Evolutionary conservation across 2,888 invertebrate species (phyloP), one percentile per base, ranked within the genome.

Genomic region (Diaperis boleti): DNA sequence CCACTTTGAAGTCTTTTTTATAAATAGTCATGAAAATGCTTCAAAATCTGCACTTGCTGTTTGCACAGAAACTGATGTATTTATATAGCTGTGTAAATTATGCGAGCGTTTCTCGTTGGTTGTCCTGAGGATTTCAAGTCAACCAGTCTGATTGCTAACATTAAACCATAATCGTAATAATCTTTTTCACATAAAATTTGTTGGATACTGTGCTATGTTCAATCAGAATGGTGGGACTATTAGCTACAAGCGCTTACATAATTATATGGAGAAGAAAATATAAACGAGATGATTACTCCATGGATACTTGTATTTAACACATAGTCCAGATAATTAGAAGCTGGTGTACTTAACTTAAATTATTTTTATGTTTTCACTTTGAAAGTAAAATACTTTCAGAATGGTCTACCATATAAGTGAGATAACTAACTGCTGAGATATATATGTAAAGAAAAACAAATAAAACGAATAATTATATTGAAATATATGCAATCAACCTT

Each of bases 161-260:
- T 22, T 22, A 44, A 44, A 22, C 22, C 10, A 26, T 44, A 20
- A 26, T 44, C 11, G 22, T 22, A 22, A 44, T 44, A 44, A 44
- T 44, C 26, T 22, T 44, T 26, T 26, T 20, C 26, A 10, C 44
- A 20, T 44, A 26, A 44, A 39, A 39, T 44, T 26, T 22, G 44
- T 44, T 44, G 13, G 1, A 20, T 26, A 26, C 42, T 20, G 42
- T 42, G 10, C 17, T 20, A 44, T 44, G 22, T 44, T 10, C 44
- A 44, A 44, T 44, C 44, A 44, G 10, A 20, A 5, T 44, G 26
- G 26, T 20, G 44, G 20, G 22, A 44, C 20, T 44, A 26, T 44
- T 44, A 41, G n/a, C n/a, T n/a, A 35, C 13, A 22, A 20, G 44
- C 26, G 26, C 11, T 44, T 44, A 44, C 11, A 10, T 7, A 26